Conservation (phyloP, 1,140 invertebrate genomes). For the Neelides sp. region DNA sequence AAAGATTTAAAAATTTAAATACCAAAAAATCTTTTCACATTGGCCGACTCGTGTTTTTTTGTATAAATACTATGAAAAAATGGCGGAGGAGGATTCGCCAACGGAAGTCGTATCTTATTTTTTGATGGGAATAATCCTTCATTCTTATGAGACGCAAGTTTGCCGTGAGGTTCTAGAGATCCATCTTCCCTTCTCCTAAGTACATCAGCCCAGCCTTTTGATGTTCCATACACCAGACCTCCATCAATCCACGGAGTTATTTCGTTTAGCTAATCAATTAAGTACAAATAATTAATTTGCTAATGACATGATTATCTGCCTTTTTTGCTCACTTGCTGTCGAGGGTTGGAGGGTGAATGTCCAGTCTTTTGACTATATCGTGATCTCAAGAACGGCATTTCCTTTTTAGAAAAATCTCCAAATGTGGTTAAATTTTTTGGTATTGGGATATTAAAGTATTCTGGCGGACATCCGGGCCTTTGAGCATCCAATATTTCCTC, state of each 20-base stretch:
- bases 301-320: constrained; percentile 1
- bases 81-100: constrained; percentile 49
- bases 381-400: constrained; percentile 41
- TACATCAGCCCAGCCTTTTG: constrained; percentile 46
- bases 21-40: constrained; percentile 45
- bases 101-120: constrained; percentile 42
- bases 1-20: constrained; percentile 31
- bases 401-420: constrained; percentile 31
- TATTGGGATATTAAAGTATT: constrained; percentile 46
- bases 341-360: constrained; percentile 43
- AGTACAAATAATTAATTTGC: constrained; percentile 8
- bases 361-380: constrained; percentile 41
- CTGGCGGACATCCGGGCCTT: constrained; percentile 43
- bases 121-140: constrained; percentile 40
- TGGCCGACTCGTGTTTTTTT: constrained; percentile 36
- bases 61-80: constrained; percentile 38
- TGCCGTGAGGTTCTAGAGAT: constrained; percentile 37
- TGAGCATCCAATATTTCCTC: constrained; percentile 52
- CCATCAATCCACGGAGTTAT: constrained; percentile 49
- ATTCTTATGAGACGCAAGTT: constrained; percentile 36
- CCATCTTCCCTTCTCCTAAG: constrained; percentile 40
- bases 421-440: constrained; percentile 36
- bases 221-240: constrained; percentile 47
- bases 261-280: constrained; percentile 45
- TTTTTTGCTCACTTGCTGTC: constrained; percentile 39